A percentile compares a stretch with the other conserved stretches of the same genome.
Evolutionary conservation across 2,888 invertebrate species (phyloP).

Genomic region (Aplocera efformata): DNA sequence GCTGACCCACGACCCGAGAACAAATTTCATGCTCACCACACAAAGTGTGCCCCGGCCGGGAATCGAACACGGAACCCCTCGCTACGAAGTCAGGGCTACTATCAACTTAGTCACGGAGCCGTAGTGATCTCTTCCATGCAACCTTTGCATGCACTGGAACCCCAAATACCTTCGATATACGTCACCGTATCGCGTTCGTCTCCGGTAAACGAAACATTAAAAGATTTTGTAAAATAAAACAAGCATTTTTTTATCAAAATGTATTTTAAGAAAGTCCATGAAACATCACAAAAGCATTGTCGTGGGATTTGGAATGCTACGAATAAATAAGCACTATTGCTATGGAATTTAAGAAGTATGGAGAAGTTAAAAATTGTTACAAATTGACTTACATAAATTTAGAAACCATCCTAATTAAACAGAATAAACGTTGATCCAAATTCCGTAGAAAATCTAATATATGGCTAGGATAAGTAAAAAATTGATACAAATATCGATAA

Average conservation of each 20-base stretch:
- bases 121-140: too few species aligned
- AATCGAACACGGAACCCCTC: too few species aligned
- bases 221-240: constrained; percentile 17
- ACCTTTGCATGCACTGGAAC: too few species aligned
- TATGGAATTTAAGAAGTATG: constrained; percentile 9
- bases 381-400: too few species aligned
- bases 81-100: too few species aligned
- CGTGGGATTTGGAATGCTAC: constrained; percentile 32
- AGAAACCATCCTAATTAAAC: background rate
- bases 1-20: too few species aligned
- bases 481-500: constrained; percentile 4
- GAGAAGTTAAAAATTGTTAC: background rate
- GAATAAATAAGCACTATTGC: constrained; percentile 29
- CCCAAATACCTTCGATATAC: too few species aligned
- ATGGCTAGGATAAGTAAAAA: constrained; percentile 11
- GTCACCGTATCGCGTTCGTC: too few species aligned
- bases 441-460: constrained; percentile 15
- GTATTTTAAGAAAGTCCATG: constrained; percentile 58
- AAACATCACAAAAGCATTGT: constrained; percentile 51
- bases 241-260: constrained; percentile 44
- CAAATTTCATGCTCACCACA: too few species aligned
- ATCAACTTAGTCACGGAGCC: too few species aligned
- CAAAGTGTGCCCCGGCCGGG: too few species aligned
- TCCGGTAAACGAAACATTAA: too few species aligned
- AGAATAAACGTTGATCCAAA: constrained; percentile 5